These are phyloP conservation scores for Drosophila kohkoa DNA, from an alignment of 1,140 invertebrate species.

Conservation along the genomic window DNA sequence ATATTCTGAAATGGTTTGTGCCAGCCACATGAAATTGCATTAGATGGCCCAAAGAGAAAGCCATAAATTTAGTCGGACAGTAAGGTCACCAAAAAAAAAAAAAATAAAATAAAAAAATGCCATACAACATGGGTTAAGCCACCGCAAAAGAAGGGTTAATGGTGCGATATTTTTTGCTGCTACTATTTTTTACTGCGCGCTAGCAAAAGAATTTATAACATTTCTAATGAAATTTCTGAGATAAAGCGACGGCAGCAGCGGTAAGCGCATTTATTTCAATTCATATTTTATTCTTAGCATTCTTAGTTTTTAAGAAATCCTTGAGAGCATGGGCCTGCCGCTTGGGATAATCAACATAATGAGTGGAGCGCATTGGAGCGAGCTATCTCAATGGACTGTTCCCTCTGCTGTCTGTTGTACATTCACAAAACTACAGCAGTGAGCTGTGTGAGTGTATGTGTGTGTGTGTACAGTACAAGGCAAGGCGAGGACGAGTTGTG, in stretches of 20 bases:
- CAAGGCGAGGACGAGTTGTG: constrained; percentile 77
- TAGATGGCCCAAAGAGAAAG: constrained; percentile 67
- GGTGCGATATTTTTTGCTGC: constrained; percentile 53
- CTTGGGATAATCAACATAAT: constrained; percentile 81
- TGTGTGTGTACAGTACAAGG: constrained; percentile 3
- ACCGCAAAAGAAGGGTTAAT: constrained; percentile 79
- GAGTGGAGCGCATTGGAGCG: constrained; percentile 77
- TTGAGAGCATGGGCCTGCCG: constrained; percentile 46
- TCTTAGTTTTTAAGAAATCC: constrained; percentile 41
- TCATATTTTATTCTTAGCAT: constrained; percentile 71
- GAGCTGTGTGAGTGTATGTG: background rate
- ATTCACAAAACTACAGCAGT: constrained; percentile 8
- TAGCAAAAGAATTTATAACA: constrained; percentile 68
- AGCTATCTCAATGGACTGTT: constrained; percentile 66
- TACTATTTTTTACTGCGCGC: background rate
- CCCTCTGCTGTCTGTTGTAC: background rate
- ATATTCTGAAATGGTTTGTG: constrained; percentile 34
- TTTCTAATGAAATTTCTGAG: constrained; percentile 71
- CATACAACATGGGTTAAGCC: constrained; percentile 58
- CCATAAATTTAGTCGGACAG: constrained; percentile 64
- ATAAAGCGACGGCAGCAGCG: constrained; percentile 18
- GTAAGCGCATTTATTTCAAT: constrained; percentile 83
- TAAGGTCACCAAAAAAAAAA: constrained; percentile 57
- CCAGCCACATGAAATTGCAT: constrained; percentile 69
- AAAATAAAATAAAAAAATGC: constrained; percentile 46